These are phyloP conservation scores for Rhynchonema sp. DNA, from an alignment of 2,888 invertebrate genomes.

Conservation along the genomic window DNA sequence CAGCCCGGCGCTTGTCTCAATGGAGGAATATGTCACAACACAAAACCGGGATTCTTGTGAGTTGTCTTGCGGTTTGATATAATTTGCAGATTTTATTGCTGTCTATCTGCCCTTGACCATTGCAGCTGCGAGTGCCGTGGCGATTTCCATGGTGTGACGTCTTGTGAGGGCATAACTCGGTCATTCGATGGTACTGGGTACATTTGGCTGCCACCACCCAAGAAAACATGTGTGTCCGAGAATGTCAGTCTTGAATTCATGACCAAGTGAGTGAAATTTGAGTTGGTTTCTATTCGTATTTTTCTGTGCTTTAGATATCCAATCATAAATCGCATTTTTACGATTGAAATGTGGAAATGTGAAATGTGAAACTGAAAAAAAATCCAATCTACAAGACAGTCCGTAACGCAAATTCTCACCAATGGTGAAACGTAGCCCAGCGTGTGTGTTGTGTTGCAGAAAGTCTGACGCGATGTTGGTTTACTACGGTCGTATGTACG, in stretches of 20 bases:
- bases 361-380: too few relatives aligned
- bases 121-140: constrained; percentile 61
- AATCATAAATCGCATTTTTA: neutral
- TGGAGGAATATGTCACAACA: constrained; percentile 82
- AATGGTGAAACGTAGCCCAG: too few relatives aligned
- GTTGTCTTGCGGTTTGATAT: constrained; percentile 7
- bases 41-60: constrained; percentile 48
- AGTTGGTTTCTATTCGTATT: neutral
- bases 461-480: constrained; percentile 47
- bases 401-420: too few relatives aligned
- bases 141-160: constrained; percentile 51
- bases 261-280: constrained; percentile 40
- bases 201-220: constrained; percentile 90
- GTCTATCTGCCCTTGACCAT: constrained; percentile 42
- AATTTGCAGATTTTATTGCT: constrained; percentile 34
- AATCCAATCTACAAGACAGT: too few relatives aligned
- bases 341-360: neutral
- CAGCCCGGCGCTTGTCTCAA: constrained; percentile 76
- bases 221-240: constrained; percentile 88
- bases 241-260: constrained; percentile 88
- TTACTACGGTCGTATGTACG: constrained; percentile 11
- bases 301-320: too few relatives aligned
- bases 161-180: constrained; percentile 86
- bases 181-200: constrained; percentile 85
- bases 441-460: constrained; percentile 12